These are phyloP conservation scores for Bemisia tabaci DNA, from an alignment of 1,140 invertebrate genomes.

Conservation along the genomic window DNA sequence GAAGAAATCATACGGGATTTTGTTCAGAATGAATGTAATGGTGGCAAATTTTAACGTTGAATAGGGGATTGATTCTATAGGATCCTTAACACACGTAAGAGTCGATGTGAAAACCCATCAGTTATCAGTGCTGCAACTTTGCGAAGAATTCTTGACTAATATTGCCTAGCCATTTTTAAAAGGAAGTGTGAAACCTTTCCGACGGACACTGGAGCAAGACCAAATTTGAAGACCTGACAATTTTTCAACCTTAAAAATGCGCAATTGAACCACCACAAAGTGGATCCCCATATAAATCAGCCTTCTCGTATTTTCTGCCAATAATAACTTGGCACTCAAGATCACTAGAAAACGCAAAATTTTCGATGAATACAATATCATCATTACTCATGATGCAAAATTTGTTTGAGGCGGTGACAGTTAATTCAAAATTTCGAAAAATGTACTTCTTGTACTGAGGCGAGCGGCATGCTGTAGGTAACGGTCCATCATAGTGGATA, in stretches of 20 bases:
- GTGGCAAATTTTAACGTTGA: too few relatives aligned
- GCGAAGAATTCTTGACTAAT: too few relatives aligned
- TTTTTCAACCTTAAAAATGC: constrained; percentile 7
- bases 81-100: too few relatives aligned
- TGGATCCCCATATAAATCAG: not conserved
- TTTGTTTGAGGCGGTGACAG: constrained; percentile 1
- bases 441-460: not conserved
- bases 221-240: constrained; percentile 1
- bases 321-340: constrained; percentile 3
- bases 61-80: too few relatives aligned
- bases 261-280: constrained; percentile 5
- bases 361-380: constrained; percentile 4
- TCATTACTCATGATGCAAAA: not conserved
- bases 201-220: too few relatives aligned
- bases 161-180: too few relatives aligned
- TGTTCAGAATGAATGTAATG: too few relatives aligned
- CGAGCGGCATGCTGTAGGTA: not conserved
- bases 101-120: too few relatives aligned
- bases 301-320: not conserved
- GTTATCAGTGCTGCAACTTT: too few relatives aligned
- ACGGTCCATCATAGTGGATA: constrained; percentile 1
- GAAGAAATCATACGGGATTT: too few relatives aligned
- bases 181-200: too few relatives aligned
- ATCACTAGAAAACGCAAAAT: constrained; percentile 5
- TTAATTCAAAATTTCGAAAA: constrained; percentile 4